Conservation (phyloP, 2,888 invertebrate species). For the Drosophila quinaria region DNA sequence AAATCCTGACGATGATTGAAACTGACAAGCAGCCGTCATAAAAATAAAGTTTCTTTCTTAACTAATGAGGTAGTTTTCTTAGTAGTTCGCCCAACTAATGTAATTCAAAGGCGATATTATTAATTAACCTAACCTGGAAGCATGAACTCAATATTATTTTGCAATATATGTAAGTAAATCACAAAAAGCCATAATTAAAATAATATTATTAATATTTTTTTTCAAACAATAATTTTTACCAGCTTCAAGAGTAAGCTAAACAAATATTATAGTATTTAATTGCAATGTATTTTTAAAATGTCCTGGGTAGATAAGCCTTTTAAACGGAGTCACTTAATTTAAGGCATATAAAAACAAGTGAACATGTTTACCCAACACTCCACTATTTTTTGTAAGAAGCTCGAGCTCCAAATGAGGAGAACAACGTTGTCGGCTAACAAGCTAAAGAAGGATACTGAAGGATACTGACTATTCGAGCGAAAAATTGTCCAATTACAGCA, state of each 20-base stretch:
- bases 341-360: neutral
- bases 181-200: too few species aligned
- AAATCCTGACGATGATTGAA: conserved; percentile 4
- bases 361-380: neutral
- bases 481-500: neutral
- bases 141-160: neutral
- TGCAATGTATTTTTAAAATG: too few species aligned
- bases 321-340: neutral
- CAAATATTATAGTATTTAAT: too few species aligned
- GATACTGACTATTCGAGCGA: conserved; percentile 6
- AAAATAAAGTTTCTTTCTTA: neutral
- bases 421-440: conserved; percentile 1
- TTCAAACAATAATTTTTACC: neutral
- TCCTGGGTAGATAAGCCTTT: neutral
- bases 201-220: too few species aligned
- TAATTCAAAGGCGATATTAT: neutral
- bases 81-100: neutral
- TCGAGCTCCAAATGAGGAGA: neutral
- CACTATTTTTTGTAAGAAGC: neutral
- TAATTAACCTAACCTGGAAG: neutral
- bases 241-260: neutral
- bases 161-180: neutral
- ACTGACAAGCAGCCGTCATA: neutral
- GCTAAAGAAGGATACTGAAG: neutral
- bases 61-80: neutral